These are phyloP conservation scores for Nanorana parkeri DNA, from an alignment of 2,113 vertebrate genomes.

Conservation along the genomic window DNA sequence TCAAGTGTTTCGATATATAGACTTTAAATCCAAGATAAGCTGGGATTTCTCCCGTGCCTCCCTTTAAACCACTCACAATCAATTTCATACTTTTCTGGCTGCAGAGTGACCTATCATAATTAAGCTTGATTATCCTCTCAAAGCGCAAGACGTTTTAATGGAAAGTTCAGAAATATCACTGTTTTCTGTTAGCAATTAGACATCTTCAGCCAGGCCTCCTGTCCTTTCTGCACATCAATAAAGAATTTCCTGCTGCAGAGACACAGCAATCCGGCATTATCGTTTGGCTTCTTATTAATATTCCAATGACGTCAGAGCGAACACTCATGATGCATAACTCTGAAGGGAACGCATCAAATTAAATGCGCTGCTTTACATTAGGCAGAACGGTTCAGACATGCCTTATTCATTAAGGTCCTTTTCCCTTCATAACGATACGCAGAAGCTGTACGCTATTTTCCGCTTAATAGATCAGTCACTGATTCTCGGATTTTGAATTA, in stretches of 20 bases:
- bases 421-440: conserved; percentile 6
- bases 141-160: background rate
- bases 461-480: conserved; percentile 48
- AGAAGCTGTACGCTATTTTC: conserved; percentile 46
- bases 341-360: conserved; percentile 43
- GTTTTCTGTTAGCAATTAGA: background rate
- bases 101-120: background rate
- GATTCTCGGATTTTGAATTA: conserved; percentile 38
- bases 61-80: background rate
- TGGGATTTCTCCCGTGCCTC: background rate
- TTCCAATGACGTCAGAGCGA: conserved; percentile 32
- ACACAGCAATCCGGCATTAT: background rate
- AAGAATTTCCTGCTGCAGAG: background rate
- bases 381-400: conserved; percentile 24
- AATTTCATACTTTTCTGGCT: background rate
- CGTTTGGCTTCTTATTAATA: conserved; percentile 2
- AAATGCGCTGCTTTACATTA: conserved; percentile 42
- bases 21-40: background rate
- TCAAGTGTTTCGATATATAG: no score
- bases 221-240: conserved; percentile 16
- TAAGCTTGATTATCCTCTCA: background rate
- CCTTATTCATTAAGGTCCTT: conserved; percentile 38
- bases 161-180: conserved; percentile 12
- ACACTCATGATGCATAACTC: conserved; percentile 29
- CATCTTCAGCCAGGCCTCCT: background rate